These are phyloP conservation scores for Lasius platythorax DNA, from an alignment of 2,888 invertebrate genomes.

Conservation along the genomic window DNA sequence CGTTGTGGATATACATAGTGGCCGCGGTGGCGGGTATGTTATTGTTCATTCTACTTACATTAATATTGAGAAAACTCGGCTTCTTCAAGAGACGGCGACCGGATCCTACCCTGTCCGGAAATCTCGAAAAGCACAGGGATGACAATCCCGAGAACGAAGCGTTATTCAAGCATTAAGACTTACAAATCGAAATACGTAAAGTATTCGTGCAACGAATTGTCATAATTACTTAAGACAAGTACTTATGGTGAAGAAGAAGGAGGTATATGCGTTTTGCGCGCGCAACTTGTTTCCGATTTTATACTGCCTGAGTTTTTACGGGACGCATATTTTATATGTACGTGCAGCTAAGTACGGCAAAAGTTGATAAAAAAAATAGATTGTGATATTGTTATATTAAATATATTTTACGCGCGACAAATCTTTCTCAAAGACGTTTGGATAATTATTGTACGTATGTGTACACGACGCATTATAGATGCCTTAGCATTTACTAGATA, in stretches of 20 bases:
- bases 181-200: slow-evolving; percentile 22
- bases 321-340: slow-evolving; percentile 10
- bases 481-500: slow-evolving; percentile 6
- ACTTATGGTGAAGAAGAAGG: slow-evolving; percentile 62
- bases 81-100: slow-evolving; percentile 96
- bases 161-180: slow-evolving; percentile 81
- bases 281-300: slow-evolving; percentile 6
- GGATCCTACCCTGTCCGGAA: slow-evolving; percentile 93
- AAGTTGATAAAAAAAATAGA: slow-evolving; percentile 46
- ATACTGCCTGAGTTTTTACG: slow-evolving; percentile 18
- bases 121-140: slow-evolving; percentile 91
- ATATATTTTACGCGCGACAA: slow-evolving; percentile 44
- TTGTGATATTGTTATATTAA: slow-evolving; percentile 66
- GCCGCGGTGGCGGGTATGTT: slow-evolving; percentile 94
- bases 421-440: slow-evolving; percentile 22
- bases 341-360: slow-evolving; percentile 51
- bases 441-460: slow-evolving; percentile 23
- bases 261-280: background rate
- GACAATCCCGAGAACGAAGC: slow-evolving; percentile 88
- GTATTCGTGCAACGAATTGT: slow-evolving; percentile 25
- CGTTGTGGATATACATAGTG: slow-evolving; percentile 95
- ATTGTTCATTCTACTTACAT: slow-evolving; percentile 92
- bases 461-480: background rate
- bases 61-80: slow-evolving; percentile 95
- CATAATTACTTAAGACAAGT: slow-evolving; percentile 70